A percentile compares a stretch with the other conserved stretches of the same genome.
Conservation (phyloP, 2,797 vertebrate species). For the Carcharodon carcharias region DNA sequence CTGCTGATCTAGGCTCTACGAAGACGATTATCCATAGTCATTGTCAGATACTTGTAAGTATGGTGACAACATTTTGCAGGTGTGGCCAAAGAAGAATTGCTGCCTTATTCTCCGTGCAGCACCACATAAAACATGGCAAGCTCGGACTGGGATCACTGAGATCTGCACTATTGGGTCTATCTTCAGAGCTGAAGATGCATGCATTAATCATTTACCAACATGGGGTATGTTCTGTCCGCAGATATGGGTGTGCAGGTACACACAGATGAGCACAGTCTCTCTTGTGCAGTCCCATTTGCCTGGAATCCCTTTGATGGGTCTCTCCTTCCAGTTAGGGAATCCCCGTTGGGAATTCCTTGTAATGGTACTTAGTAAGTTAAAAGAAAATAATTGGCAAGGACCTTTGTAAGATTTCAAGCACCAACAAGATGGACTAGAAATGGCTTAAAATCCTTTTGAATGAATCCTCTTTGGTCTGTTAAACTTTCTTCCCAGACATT, state of each 20-base stretch:
- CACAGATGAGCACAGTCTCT: neutral
- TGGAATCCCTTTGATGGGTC: neutral
- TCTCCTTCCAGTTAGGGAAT: neutral
- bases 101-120: neutral
- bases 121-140: neutral
- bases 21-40: neutral
- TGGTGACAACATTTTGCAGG: neutral
- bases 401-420: neutral
- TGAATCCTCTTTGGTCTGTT: neutral
- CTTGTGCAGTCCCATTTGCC: neutral
- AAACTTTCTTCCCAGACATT: neutral
- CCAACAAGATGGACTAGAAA: neutral
- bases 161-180: neutral
- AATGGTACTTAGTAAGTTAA: neutral
- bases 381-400: neutral
- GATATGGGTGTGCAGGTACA: neutral
- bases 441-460: neutral
- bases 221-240: neutral
- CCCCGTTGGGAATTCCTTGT: neutral
- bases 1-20: neutral
- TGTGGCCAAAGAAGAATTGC: neutral
- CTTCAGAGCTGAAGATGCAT: neutral
- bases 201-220: neutral
- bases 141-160: neutral
- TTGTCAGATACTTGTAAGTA: neutral